These are phyloP conservation scores for Selene dorsalis DNA, from an alignment of 2,797 vertebrate species.

Conservation along the genomic window DNA sequence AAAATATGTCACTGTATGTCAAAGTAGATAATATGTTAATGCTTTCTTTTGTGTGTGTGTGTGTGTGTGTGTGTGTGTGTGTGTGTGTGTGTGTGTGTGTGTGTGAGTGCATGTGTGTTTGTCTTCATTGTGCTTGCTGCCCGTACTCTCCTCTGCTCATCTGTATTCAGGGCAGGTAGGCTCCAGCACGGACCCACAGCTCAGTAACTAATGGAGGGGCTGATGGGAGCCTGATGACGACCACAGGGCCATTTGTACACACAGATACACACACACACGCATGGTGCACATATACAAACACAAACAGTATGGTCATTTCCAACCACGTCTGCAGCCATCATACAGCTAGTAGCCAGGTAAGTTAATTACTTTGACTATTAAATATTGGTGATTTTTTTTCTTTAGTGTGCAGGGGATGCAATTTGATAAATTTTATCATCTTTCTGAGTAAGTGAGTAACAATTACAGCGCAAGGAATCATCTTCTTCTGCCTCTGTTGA, in stretches of 20 bases:
- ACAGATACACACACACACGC: slow-evolving; percentile 55
- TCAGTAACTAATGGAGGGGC: slow-evolving; percentile 88
- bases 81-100: slow-evolving; percentile 68
- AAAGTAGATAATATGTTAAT: slow-evolving; percentile 74
- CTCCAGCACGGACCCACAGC: slow-evolving; percentile 82
- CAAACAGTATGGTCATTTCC: slow-evolving; percentile 68
- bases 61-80: slow-evolving; percentile 62
- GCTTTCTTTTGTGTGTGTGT: slow-evolving; percentile 65
- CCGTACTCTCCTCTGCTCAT: slow-evolving; percentile 77
- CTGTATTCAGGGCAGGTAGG: slow-evolving; percentile 86
- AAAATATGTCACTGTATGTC: slow-evolving; percentile 69
- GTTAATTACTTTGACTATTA: slow-evolving; percentile 81
- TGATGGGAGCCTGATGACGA: slow-evolving; percentile 88
- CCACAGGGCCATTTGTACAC: slow-evolving; percentile 81
- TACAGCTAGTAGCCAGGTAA: slow-evolving; percentile 73
- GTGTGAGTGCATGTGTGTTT: slow-evolving; percentile 69
- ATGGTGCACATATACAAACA: slow-evolving; percentile 58
- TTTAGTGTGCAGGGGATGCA: slow-evolving; percentile 67
- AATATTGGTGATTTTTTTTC: slow-evolving; percentile 65
- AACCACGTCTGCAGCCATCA: slow-evolving; percentile 66
- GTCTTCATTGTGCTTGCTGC: slow-evolving; percentile 85
- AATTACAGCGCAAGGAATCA: slow-evolving; percentile 73
- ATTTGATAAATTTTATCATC: slow-evolving; percentile 82
- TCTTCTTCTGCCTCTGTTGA: slow-evolving; percentile 58
- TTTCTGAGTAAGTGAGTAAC: slow-evolving; percentile 79